Conservation (phyloP, 2,797 vertebrate genomes). For the Huso huso region DNA sequence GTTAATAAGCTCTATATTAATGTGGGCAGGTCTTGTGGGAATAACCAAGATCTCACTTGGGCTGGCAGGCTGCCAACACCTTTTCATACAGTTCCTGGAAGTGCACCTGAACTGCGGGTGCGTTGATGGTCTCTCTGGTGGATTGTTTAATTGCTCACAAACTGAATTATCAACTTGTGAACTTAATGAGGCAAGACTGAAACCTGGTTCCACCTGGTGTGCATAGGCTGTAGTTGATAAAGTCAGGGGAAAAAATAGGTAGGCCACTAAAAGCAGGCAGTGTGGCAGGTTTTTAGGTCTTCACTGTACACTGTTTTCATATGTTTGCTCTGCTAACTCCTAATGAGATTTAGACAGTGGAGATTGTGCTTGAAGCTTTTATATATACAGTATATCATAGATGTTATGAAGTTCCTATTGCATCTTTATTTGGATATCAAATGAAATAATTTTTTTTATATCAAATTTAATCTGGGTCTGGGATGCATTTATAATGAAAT, state of each 20-base stretch:
- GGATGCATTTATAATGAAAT: too few species aligned
- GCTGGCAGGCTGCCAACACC: neutral
- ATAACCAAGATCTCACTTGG: neutral
- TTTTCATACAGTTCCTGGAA: neutral
- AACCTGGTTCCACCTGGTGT: constrained; percentile 54
- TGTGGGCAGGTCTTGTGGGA: neutral
- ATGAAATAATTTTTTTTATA: too few species aligned
- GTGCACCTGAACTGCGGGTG: neutral
- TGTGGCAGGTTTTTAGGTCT: too few species aligned
- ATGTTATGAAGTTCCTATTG: too few species aligned
- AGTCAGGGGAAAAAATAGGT: neutral
- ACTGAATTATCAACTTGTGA: constrained; percentile 52
- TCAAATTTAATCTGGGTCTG: too few species aligned
- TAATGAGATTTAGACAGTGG: too few species aligned
- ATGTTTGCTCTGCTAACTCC: too few species aligned
- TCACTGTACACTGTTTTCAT: too few species aligned
- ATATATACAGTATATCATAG: too few species aligned
- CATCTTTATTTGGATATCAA: too few species aligned
- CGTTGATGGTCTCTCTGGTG: constrained; percentile 6
- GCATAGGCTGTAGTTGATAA: constrained; percentile 8
- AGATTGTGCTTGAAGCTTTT: too few species aligned
- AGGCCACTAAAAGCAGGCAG: neutral
- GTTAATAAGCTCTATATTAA: too few species aligned
- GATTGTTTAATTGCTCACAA: constrained; percentile 47
- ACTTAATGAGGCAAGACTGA: constrained; percentile 58